Evolutionary conservation across 2,797 vertebrate species (phyloP), one percentile per base, ranked within the genome.

Genomic region (Phrynocephalus vlangalii): DNA sequence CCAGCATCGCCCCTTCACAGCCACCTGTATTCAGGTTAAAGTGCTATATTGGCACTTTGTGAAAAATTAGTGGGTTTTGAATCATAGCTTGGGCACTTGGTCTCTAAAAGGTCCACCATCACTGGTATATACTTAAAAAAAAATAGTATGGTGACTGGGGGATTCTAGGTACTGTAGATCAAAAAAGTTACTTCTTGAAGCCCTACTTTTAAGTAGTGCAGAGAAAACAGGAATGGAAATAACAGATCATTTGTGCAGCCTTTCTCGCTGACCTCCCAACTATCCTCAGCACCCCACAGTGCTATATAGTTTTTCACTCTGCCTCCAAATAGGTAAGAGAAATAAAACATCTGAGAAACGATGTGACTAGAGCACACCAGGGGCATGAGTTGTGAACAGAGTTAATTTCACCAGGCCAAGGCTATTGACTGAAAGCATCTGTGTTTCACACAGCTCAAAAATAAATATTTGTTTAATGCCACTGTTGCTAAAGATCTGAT

Each of bases 401-500:
- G n/a, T 16, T 30, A 56, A 67, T 77, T 26, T 38, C 52, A 66
- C 16, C n/a, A 22, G 33, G 60, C 38, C 72, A 77, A 67, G 52
- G 22, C 72, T 66, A 48, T 60, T 3, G 33, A 3, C 38, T 48
- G 33, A 71, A 71, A 38, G 50, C 28, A n/a, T 79, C 1, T 89
- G 90, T 88, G 2, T 2, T 71, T 52, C 70, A 33, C n/a, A 16
- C 13, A 50, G 66, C 48, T 86, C 26, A 84, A 87, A 48, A 84
- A 73, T 48, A 91, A 75, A 70, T 79, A 16, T 33, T 20, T 67
- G 81, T 11, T 83, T 77, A 84, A 84, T 4, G 60, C 24, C 86
- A 22, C 78, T 82, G 80, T 85, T n/a, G 63, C 16, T 26, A 88
- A 83, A 90, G 24, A 86, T 52, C 18, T 88, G 92, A 87, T 91